Evolutionary conservation across 2,797 vertebrate species (phyloP), one percentile per base, ranked within the genome.

Genomic region (Cossypha heuglini): DNA sequence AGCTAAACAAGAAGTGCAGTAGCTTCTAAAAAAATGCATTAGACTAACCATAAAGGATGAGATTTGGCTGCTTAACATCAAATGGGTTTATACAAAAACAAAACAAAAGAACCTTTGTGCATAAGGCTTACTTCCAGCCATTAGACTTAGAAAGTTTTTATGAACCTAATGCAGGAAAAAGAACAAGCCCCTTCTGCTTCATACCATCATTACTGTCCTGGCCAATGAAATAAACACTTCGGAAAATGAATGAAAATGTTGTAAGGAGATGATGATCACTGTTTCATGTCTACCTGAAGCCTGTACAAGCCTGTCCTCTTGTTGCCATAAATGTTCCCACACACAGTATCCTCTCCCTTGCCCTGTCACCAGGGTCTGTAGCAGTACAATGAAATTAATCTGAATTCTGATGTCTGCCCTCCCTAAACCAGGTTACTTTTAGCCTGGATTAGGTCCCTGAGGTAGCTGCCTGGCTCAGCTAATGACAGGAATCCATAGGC

Each of bases 31-130:
- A 94, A 88, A 91, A 89, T 6, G 11, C 66, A 78, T 63, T 38
- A 75, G 45, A 72, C 42, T 91, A 82, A 85, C 59, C 37, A 76
- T 63, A 95, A 87, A 93, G 42, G 75, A 94, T 73, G 61, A 83
- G 46, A 91, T 85, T 79, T 74, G 64, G 80, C 84, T 86, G 77
- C 91, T 84, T 86, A 71, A 92, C 42, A 42, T 92, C 86, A 84
- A 94, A 59, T 15, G 54, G 42, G 66, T 95, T 96, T 94, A 91
- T 42, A 94, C 33, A 90, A 90, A 96, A 94, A 51, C 46, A 86
- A 91, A 95, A 94, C 91, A 93, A 88, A 95, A 73, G 93, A 92
- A 84, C 52, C 43, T 72, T 58, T 81, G 83, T 90, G 73, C 73
- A 19, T 16, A 88, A 83, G 57, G 76, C 69, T 93, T 29, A 46